Evolutionary conservation across 2,888 invertebrate genomes (phyloP), one percentile per base, ranked within the genome.

Genomic region (Amblyteles armatorius): DNA sequence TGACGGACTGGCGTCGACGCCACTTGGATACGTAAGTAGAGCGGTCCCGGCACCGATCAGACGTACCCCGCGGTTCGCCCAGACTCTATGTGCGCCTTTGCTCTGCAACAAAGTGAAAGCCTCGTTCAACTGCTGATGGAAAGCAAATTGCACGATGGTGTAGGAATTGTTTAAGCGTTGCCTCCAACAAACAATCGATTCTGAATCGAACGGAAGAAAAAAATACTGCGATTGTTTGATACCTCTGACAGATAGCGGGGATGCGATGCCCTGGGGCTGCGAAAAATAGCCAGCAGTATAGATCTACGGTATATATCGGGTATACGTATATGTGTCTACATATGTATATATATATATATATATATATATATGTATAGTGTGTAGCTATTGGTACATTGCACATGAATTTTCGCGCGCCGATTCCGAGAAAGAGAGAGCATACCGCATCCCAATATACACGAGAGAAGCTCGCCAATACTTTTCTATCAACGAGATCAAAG

Each of bases 401-500:
- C 33, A 65, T 16, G 68, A 5, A 68, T 68, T 65, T 65, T 36
- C 11, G 5, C 22, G 16, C 33, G 26, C 63, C 29, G 13, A 48
- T 16, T 48, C 33, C 29, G 29, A 63, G 19, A 6, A 26, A n/a
- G 60, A 13, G 36, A 57, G 67, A 68, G 29, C 40, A 40, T 26
- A 13, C 60, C 67, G 26, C 19, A 40, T 57, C 52, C 36, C 67
- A 50, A 60, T 69, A 60, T 55, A 71, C 50, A 68, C 63, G 57
- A 29, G 73, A 71, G 65, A 65, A 79, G 65, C 74, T 76, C 19
- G 65, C 82, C 82, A 85, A 85, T 85, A 82, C 79, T 76, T 85
- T 85, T 85, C 72, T 79, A 82, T 85, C 79, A 71, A 76, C 60
- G 67, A 85, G 85, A 85, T 85, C 85, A 85, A 82, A 85, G 82